A percentile compares a stretch with the other conserved stretches of the same genome.
Conservation (phyloP, 2,888 invertebrate genomes). For the Lingula anatina region DNA sequence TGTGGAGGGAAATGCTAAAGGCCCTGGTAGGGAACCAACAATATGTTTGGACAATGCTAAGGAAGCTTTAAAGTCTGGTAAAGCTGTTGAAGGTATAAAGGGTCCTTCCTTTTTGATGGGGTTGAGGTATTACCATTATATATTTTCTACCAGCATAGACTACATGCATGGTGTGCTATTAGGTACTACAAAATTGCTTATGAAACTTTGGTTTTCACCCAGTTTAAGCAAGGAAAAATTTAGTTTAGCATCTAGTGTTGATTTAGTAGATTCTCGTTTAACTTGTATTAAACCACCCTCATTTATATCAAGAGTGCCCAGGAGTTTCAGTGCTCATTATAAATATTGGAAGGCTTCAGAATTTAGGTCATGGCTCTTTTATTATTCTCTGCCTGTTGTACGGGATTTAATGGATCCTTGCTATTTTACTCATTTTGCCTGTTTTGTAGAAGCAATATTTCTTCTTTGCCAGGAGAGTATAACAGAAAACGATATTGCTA, state of each 20-base stretch:
- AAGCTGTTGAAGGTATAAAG: slow-evolving; percentile 10
- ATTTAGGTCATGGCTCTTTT: slow-evolving; percentile 15
- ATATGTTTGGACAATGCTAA: slow-evolving; percentile 4
- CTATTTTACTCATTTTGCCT: slow-evolving; percentile 11
- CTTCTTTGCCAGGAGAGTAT: slow-evolving; percentile 9
- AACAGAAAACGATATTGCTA: slow-evolving; percentile 4
- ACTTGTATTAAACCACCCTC: slow-evolving; percentile 11
- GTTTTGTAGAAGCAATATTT: slow-evolving; percentile 13
- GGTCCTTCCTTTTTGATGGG: slow-evolving; percentile 14
- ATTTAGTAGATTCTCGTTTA: slow-evolving; percentile 10
- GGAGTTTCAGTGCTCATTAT: slow-evolving; percentile 11
- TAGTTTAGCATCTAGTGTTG: too few relatives aligned
- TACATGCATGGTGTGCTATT: slow-evolving; percentile 19
- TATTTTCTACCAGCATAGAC: slow-evolving; percentile 9
- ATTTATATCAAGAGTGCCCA: slow-evolving; percentile 11
- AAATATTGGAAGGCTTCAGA: slow-evolving; percentile 20
- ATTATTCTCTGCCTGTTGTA: slow-evolving; percentile 13
- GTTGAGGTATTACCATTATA: slow-evolving; percentile 8
- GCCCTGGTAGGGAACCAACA: slow-evolving; percentile 1
- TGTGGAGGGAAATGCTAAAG: slow-evolving; percentile 2
- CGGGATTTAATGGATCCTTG: slow-evolving; percentile 6
- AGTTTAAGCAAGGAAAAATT: too few relatives aligned
- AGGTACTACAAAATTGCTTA: slow-evolving; percentile 11
- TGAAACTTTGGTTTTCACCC: slow-evolving; percentile 10
- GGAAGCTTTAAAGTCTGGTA: slow-evolving; percentile 4